Evolutionary conservation across 2,113 vertebrate genomes (phyloP).

Genomic region (Hippotragus niger): DNA sequence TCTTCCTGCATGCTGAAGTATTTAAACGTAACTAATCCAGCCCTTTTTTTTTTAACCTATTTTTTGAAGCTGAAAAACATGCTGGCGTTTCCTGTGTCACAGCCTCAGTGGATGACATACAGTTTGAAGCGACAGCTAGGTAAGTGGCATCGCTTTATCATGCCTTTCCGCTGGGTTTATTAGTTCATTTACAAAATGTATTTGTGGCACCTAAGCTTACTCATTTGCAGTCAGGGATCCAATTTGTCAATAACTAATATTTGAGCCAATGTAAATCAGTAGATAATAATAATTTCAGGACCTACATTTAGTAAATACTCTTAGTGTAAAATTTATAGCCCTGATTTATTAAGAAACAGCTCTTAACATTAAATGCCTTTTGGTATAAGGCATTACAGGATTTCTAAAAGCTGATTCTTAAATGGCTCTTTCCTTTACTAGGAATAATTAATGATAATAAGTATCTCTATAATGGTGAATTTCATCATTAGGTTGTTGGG

Average conservation of each 20-base stretch:
- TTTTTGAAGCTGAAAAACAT: conserved; percentile 85
- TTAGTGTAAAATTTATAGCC: not conserved
- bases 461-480: not conserved
- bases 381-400: not conserved
- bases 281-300: not conserved
- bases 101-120: conserved; percentile 86
- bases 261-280: not conserved
- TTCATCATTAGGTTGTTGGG: not conserved
- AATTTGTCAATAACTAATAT: conserved; percentile 1
- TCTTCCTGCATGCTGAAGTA: not conserved
- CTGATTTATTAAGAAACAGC: not conserved
- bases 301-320: not conserved
- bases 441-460: not conserved
- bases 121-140: conserved; percentile 85
- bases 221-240: not conserved
- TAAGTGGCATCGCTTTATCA: conserved; percentile 46
- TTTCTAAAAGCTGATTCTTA: not conserved
- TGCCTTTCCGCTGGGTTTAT: not conserved
- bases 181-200: not conserved
- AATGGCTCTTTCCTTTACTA: not conserved
- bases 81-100: conserved; percentile 85
- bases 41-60: conserved; percentile 16
- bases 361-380: not conserved
- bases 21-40: not conserved
- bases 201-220: not conserved